Evolutionary conservation across 2,797 vertebrate species (phyloP), one percentile per base, ranked within the genome.

Genomic region (Gymnopithys bicolor): DNA sequence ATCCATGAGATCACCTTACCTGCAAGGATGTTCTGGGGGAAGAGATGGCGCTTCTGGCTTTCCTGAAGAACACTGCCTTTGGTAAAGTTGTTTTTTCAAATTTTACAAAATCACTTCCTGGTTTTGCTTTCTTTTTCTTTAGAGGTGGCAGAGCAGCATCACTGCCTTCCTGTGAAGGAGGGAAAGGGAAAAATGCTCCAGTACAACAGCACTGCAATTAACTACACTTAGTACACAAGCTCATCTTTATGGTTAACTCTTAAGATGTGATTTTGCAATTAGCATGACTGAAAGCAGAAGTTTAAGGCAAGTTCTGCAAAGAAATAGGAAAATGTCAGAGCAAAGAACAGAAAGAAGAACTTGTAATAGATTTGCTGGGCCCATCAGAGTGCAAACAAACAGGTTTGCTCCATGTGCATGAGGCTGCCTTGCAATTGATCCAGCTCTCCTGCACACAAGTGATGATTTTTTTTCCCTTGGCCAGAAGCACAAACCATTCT

Each of bases 61-160:
- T 98, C 89, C 97, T 98, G 96, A 98, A 98, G 97, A 99, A 99
- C 24, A 98, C 93, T 2, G 98, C 97, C 46, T 97, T 97, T 7
- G 99, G 98, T 39, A 95, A 70, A 11, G 93, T 96, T n/a, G 84
- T 93, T 90, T 95, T 97, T 90, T 91, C 96, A 86, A 97, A 98
- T 69, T 96, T 98, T 69, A 98, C 83, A 39, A 97, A 98, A 13
- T 97, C 94, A 10, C 43, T 95, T n/a, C 97, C 93, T 0, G 52
- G 49, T 79, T 92, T 97, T 5, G 15, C 59, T 60, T 95, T 96
- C 84, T 90, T 95, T 85, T 97, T 98, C 95, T 97, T 98, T 25
- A 96, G 63, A 1, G 94, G 55, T 13, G 73, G 62, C 5, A 91
- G 32, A 8, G 76, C 4, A 13, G 71, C 13, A 33, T 33, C 33